Base-by-base conservation (phyloP, 2,888 invertebrate species). In the Sesamia inferens region DNA sequence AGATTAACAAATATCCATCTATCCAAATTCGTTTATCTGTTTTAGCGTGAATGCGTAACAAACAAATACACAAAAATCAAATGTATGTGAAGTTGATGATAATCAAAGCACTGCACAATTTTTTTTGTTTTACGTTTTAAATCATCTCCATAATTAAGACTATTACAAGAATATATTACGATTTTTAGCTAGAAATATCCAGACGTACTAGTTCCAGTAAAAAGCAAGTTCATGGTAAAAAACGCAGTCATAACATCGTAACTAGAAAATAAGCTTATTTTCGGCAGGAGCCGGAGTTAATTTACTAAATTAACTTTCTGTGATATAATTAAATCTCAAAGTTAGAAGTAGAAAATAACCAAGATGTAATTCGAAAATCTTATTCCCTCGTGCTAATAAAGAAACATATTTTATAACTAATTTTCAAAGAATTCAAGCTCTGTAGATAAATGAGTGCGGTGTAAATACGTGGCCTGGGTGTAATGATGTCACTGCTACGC, bases 361-460 rank as follows among this genome's bases (percentile, higher is more conserved):
- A 44, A 31, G 16, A 70, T 31, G 44, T 4, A 16, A 24, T 71
- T 57, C 14, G 16, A 58, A 58, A 31, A 71, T n/a, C 24, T 57
- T 47, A 71, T 22, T 31, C 8, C 57, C 6, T 55, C 31, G 1
- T 22, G 44, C 2, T n/a, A 55, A 44, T 57, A 19, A 44, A 74
- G 64, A 65, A 65, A 22, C 31, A 72, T 54, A 59, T 57, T 78
- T 74, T 54, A 73, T 58, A 31, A 55, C 63, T 24, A 64, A 80
- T 80, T 78, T 68, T 68, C 55, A 68, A 74, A 78, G 80, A 80
- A 74, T 75, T 51, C 64, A 51, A 55, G 68, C 61, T 68, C 51
- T 54, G 65, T 31, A 75, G 81, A 78, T 80, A 81, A 75, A 78
- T 78, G 62, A 80, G 48, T 80, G 63, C 80, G 63, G 54, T 58